Evolutionary conservation across 2,888 invertebrate species (phyloP), one percentile per base, ranked within the genome.

Genomic region (Erebia palarica): DNA sequence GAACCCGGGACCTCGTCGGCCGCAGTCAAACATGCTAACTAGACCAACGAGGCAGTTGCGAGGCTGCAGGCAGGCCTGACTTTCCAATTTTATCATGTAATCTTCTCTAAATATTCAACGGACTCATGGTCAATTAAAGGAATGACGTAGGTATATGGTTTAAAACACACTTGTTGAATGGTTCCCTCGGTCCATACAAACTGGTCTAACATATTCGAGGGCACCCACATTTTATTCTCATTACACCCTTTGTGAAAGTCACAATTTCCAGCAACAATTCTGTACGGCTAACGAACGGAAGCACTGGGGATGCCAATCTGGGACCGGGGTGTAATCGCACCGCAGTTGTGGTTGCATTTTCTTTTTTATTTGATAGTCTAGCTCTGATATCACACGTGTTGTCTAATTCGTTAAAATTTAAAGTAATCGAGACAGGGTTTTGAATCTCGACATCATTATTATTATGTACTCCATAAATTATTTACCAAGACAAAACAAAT

Each of bases 181-280:
- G 27, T 51, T 65, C 65, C 53, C 53, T 9, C 18, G 65, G 53
- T 65, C 36, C 36, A 53, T 55, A 42, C 53, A 13, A 42, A 13
- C 65, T n/a, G 53, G 8, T 65, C 60, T 42, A 42, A 16, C 16
- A 9, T 5, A 16, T 11, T 63, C 1, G 44, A 36, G 8, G 60
- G 63, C 47, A 44, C 9, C 14, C 36, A 65, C 27, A 58, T 66
- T 58, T 66, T 66, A 57, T 57, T 47, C 65, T 65, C 66, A 58
- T 66, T 66, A 58, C 66, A 66, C 10, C 55, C 66, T 66, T 66
- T 66, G 65, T 57, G 57, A 57, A 61, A 65, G 55, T 42, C 66
- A 66, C 89, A 89, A 91, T 91, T 91, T 90, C 89, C 89, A 90
- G 87, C 83, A 83, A 90, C 90, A 88, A 90, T 91, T 90, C 90